Percentiles rank a stretch among this genome's conserved stretches.
Evolutionary conservation across 2,888 invertebrate genomes (phyloP).

Genomic region (Cremastinae sp.): DNA sequence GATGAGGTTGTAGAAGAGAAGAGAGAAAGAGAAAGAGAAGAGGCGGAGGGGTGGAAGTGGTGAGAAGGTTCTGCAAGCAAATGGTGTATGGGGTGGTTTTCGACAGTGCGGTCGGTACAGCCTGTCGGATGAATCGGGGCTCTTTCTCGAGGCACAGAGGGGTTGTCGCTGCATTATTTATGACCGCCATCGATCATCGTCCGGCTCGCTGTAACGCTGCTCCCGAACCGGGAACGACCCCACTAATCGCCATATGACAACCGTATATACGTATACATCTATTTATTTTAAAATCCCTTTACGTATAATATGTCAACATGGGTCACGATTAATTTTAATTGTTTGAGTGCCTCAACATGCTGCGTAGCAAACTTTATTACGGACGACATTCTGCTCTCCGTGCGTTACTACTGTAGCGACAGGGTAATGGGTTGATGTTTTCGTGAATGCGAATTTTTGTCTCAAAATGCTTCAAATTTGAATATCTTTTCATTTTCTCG

Average conservation of each 20-base stretch:
- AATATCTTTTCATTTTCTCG: no score
- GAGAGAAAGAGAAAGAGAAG: conserved; percentile 62
- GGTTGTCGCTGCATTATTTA: conserved; percentile 77
- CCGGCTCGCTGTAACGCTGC: conserved; percentile 68
- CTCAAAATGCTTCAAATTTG: no score
- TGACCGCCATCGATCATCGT: conserved; percentile 79
- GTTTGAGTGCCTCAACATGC: conserved; percentile 67
- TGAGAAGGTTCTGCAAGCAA: conserved; percentile 45
- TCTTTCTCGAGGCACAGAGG: conserved; percentile 8
- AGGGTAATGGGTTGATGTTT: no score
- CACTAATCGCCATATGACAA: conserved; percentile 80
- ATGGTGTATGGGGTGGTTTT: conserved; percentile 70
- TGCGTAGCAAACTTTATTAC: conserved; percentile 34
- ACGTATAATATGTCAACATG: conserved; percentile 68
- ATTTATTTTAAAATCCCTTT: conserved; percentile 76
- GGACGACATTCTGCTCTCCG: conserved; percentile 40
- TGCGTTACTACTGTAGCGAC: no score
- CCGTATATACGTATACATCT: conserved; percentile 66
- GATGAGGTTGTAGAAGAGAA: no score
- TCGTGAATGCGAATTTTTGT: no score
- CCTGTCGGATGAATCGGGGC: conserved; percentile 32
- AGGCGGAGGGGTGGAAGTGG: conserved; percentile 54
- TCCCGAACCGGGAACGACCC: conserved; percentile 70
- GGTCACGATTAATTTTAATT: conserved; percentile 76
- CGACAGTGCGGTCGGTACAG: conserved; percentile 49